Evolutionary conservation across 1,140 invertebrate species (phyloP).

Genomic region (Drosophila melanogaster): Release_6_plus_ISO1_MT NT_037436.4:4537001-4537500

Average conservation of each 20-base stretch:
- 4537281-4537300: slow-evolving; percentile 65
- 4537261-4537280: slow-evolving; percentile 83
- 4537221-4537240: slow-evolving; percentile 74
- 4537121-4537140: slow-evolving; percentile 83
- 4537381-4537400: slow-evolving; percentile 17
- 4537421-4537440: slow-evolving; percentile 62
- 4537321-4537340: slow-evolving; percentile 61
- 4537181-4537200: slow-evolving; percentile 61
- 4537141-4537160: slow-evolving; percentile 79
- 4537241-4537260: slow-evolving; percentile 74
- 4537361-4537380: slow-evolving; percentile 53
- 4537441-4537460: slow-evolving; percentile 64
- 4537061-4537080: slow-evolving; percentile 80
- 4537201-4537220: slow-evolving; percentile 65
- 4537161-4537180: slow-evolving; percentile 64
- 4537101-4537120: slow-evolving; percentile 84
- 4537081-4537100: slow-evolving; percentile 79
- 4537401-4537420: slow-evolving; percentile 15
- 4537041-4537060: slow-evolving; percentile 75
- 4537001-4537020: slow-evolving; percentile 76
- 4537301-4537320: slow-evolving; percentile 68
- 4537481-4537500: slow-evolving; percentile 55
- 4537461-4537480: slow-evolving; percentile 39
- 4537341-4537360: slow-evolving; percentile 60
- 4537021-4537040: slow-evolving; percentile 81